Evolutionary conservation across 2,888 invertebrate genomes (phyloP).

Genomic region (Psylliodes chrysocephalus): DNA sequence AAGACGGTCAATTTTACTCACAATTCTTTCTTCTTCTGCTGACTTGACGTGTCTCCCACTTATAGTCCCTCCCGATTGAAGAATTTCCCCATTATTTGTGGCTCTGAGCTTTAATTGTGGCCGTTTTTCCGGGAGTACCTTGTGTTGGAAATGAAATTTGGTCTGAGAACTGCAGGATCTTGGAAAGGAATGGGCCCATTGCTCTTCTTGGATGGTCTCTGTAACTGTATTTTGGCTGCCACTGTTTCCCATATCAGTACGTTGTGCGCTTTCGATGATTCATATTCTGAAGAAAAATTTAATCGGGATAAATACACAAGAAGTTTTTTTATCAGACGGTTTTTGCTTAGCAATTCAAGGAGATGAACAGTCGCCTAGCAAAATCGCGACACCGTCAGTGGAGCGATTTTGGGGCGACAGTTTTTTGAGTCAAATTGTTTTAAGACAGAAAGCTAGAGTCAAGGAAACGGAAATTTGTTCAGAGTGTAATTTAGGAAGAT

Average conservation of each 20-base stretch:
- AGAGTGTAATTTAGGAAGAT: too few relatives aligned
- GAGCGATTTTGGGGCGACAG: too few relatives aligned
- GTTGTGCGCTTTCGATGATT: slow-evolving; percentile 15
- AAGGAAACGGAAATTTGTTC: too few relatives aligned
- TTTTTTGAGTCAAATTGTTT: too few relatives aligned
- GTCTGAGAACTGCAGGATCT: slow-evolving; percentile 48
- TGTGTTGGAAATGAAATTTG: slow-evolving; percentile 51
- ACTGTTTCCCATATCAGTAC: slow-evolving; percentile 61
- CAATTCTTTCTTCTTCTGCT: slow-evolving; percentile 35
- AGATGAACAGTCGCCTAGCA: too few relatives aligned
- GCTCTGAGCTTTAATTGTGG: slow-evolving; percentile 72
- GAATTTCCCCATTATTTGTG: slow-evolving; percentile 85
- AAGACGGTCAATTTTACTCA: slow-evolving; percentile 31
- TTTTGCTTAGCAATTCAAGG: too few relatives aligned
- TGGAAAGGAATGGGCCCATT: slow-evolving; percentile 59
- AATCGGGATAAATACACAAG: too few relatives aligned
- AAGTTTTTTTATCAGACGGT: too few relatives aligned
- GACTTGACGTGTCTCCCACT: slow-evolving; percentile 69
- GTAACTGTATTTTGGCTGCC: slow-evolving; percentile 59
- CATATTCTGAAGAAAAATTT: slow-evolving; percentile 39
- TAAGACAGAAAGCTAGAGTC: too few relatives aligned
- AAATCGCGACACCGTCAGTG: too few relatives aligned
- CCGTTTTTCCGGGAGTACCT: slow-evolving; percentile 77
- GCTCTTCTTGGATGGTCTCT: slow-evolving; percentile 45
- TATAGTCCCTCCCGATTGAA: slow-evolving; percentile 86